phyloP scores from a whole-genome alignment of 2,888 invertebrate species.

The Nomada fabriciana region DNA sequence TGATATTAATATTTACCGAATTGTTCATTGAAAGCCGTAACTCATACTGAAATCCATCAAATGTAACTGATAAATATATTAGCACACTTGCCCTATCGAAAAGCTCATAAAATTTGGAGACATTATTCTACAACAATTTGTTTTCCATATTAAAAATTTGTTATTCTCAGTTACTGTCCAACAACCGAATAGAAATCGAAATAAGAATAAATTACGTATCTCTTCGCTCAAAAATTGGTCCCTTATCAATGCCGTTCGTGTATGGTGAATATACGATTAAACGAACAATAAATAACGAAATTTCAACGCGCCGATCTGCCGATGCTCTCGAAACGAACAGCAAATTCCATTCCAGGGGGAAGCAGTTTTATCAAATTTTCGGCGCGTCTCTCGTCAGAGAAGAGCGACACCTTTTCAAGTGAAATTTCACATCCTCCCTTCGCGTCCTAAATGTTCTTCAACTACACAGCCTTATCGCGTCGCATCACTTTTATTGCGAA shows the following conservation, averaged over 20 bases:
- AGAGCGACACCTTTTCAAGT: constrained; percentile 29
- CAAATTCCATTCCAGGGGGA: neutral
- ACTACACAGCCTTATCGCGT: constrained; percentile 32
- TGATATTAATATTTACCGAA: too few species aligned
- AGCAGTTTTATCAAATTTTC: constrained; percentile 25
- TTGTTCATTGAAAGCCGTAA: too few species aligned
- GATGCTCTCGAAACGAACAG: neutral
- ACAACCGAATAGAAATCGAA: too few species aligned
- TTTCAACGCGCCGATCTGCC: neutral
- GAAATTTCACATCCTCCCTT: constrained; percentile 43
- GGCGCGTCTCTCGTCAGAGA: constrained; percentile 20
- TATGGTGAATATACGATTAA: neutral
- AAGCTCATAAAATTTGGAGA: neutral
- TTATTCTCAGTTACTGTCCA: neutral
- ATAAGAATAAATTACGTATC: too few species aligned
- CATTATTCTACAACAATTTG: too few species aligned
- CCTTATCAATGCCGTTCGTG: too few species aligned
- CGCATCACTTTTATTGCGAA: constrained; percentile 48
- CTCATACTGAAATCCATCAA: too few species aligned
- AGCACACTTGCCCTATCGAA: neutral
- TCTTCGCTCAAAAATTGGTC: too few species aligned
- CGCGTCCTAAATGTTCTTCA: constrained; percentile 44
- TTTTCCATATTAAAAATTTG: too few species aligned
- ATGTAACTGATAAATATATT: too few species aligned
- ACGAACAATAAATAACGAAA: neutral